Evolutionary conservation across 2,888 invertebrate species (phyloP).

Genomic region (Caenorhabditis becei): DNA sequence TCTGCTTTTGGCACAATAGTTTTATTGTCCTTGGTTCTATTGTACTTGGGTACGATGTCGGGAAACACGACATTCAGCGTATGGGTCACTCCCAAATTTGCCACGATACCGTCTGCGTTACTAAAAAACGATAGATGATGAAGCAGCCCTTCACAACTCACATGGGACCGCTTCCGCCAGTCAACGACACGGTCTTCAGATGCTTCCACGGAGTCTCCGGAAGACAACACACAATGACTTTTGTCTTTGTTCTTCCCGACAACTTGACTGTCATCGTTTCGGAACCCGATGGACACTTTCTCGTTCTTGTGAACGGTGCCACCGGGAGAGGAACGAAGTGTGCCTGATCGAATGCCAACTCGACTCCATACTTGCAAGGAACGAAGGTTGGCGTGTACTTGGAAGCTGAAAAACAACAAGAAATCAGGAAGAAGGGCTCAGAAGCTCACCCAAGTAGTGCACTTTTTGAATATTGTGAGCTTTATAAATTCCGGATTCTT

Average conservation of each 20-base stretch:
- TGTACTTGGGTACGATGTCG: conserved; percentile 1
- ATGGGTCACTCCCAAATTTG: neutral
- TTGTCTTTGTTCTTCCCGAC: neutral
- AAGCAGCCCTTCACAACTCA: neutral
- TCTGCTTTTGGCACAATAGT: neutral
- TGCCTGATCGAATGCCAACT: conserved; percentile 20
- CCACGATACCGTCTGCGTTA: neutral
- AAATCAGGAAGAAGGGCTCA: neutral
- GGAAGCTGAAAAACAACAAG: conserved; percentile 15
- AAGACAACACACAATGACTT: conserved; percentile 25
- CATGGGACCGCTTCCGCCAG: neutral
- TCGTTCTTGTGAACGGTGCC: neutral
- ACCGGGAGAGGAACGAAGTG: neutral
- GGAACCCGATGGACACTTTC: conserved; percentile 17
- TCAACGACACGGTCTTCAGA: neutral
- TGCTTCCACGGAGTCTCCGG: conserved; percentile 21
- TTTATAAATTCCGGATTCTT: neutral
- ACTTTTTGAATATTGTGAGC: neutral
- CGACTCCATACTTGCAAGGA: conserved; percentile 39
- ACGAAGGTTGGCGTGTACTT: conserved; percentile 22
- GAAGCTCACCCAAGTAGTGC: neutral
- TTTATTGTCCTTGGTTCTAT: neutral
- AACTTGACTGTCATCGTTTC: conserved; percentile 10
- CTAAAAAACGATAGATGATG: neutral
- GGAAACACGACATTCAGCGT: conserved; percentile 7